Conservation (phyloP, 2,888 invertebrate species). For the Autographa pulchrina region DNA sequence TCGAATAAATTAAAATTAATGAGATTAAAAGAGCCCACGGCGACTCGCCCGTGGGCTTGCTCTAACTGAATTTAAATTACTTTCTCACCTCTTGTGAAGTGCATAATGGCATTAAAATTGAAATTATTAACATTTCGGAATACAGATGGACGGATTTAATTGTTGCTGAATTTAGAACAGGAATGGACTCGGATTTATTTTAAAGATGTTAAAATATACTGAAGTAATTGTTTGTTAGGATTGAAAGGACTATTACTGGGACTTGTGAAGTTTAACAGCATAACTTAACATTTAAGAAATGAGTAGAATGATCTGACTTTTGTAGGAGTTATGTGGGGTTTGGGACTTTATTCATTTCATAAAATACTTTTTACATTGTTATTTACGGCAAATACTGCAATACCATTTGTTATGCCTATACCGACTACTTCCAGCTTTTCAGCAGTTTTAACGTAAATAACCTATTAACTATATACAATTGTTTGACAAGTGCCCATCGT, state of each 20-base stretch:
- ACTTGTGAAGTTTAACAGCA: neutral
- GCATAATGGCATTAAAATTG: slow-evolving; percentile 86
- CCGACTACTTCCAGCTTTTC: too few species aligned
- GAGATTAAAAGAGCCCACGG: slow-evolving; percentile 84
- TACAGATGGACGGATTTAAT: slow-evolving; percentile 59
- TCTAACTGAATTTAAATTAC: slow-evolving; percentile 86
- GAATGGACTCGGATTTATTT: slow-evolving; percentile 25
- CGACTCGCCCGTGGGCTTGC: slow-evolving; percentile 71
- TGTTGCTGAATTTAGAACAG: slow-evolving; percentile 44
- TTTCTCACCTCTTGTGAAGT: slow-evolving; percentile 84
- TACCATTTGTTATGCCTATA: too few species aligned
- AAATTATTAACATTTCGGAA: slow-evolving; percentile 67
- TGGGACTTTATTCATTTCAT: too few species aligned
- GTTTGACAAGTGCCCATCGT: too few species aligned
- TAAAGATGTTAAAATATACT: slow-evolving; percentile 15
- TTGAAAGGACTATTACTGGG: neutral
- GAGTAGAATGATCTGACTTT: neutral
- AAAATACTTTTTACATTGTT: too few species aligned
- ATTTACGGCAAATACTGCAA: too few species aligned
- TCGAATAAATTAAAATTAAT: slow-evolving; percentile 88
- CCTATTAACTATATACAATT: too few species aligned
- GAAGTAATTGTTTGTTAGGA: slow-evolving; percentile 13
- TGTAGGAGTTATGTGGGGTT: too few species aligned
- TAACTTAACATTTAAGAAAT: neutral
- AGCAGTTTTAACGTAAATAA: too few species aligned